phyloP scores from a whole-genome alignment of 2,113 vertebrate species.

The Chlorodrepanis virens region DNA sequence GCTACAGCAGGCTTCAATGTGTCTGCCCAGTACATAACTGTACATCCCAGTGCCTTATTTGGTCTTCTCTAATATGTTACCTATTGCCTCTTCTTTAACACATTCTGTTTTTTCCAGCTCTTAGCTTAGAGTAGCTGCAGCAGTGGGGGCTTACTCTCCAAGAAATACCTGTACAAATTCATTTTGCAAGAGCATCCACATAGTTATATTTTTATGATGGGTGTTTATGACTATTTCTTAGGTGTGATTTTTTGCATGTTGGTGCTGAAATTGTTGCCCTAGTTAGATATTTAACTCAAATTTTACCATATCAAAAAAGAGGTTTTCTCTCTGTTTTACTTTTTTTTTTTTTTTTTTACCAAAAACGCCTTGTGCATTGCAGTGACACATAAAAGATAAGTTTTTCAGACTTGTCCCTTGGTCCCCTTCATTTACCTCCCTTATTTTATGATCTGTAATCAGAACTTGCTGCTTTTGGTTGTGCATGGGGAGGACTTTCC shows the following conservation, averaged over 20 bases:
- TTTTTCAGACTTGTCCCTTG: neutral
- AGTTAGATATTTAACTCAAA: neutral
- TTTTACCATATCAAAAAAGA: neutral
- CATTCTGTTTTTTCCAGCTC: neutral
- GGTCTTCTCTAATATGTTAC: neutral
- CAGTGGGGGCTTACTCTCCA: neutral
- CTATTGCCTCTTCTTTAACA: neutral
- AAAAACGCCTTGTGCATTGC: neutral
- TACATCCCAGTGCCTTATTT: neutral
- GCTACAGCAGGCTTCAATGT: neutral
- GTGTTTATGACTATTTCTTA: neutral
- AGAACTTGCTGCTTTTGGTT: neutral
- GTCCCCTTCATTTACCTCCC: neutral
- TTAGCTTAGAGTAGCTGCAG: neutral
- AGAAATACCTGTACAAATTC: neutral
- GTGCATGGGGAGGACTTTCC: rapidly evolving
- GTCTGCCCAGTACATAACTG: neutral
- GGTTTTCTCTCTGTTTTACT: neutral
- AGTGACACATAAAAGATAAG: neutral
- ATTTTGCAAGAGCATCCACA: neutral
- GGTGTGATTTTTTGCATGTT: neutral
- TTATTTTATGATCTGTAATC: neutral
- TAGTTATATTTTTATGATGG: neutral
- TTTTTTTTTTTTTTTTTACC: neutral
- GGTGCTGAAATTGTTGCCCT: neutral